A percentile compares a stretch with the other conserved stretches of the same genome.
These are phyloP conservation scores for Fringilla coelebs DNA, from an alignment of 2,797 vertebrate genomes.

Conservation along the genomic window DNA sequence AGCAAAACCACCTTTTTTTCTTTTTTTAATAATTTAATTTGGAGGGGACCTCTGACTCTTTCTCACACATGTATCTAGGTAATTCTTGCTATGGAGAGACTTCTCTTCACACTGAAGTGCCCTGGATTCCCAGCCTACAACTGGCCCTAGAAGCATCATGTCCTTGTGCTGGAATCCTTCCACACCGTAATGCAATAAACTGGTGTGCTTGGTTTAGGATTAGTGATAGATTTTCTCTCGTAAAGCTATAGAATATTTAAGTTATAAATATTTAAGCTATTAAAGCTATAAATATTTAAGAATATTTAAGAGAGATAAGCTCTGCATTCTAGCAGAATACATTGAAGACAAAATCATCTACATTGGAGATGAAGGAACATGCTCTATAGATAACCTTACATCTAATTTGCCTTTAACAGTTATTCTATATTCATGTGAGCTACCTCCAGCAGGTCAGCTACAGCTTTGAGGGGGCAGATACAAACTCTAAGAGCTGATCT, in stretches of 20 bases:
- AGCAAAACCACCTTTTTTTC: neutral
- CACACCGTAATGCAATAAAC: neutral
- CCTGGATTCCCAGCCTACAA: neutral
- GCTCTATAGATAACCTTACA: neutral
- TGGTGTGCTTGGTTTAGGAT: neutral
- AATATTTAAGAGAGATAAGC: neutral
- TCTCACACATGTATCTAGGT: neutral
- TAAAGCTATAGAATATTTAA: neutral
- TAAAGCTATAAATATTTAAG: neutral
- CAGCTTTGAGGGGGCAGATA: neutral
- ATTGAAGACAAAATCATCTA: neutral
- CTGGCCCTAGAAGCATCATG: neutral
- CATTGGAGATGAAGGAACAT: neutral
- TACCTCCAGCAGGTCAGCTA: neutral
- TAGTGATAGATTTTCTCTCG: neutral
- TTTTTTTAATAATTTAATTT: neutral
- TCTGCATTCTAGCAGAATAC: neutral
- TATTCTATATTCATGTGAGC: neutral
- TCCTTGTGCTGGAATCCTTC: neutral
- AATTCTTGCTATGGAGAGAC: neutral
- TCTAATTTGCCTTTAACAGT: neutral
- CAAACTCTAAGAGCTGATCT: neutral
- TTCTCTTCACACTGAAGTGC: neutral
- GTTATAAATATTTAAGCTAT: no score
- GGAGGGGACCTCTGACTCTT: neutral